Evolutionary conservation across 2,888 invertebrate species (phyloP).

Genomic region (Tridacna gigas): DNA sequence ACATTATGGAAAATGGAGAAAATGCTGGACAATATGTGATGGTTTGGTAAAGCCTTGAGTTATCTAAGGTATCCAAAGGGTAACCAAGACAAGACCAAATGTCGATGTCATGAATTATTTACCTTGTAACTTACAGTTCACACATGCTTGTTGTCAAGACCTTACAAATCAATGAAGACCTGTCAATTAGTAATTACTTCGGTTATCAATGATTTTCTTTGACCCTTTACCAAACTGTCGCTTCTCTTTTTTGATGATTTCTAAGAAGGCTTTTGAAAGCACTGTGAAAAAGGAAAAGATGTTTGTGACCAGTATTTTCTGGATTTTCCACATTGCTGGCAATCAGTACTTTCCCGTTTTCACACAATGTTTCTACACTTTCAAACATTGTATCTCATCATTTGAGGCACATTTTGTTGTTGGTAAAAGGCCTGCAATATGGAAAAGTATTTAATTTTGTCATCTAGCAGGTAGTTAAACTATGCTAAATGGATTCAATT

Average conservation of each 20-base stretch:
- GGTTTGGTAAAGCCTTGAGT: too few species aligned
- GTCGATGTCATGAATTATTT: neutral
- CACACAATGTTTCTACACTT: neutral
- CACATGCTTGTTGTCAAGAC: constrained; percentile 6
- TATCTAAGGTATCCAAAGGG: too few species aligned
- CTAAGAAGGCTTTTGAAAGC: neutral
- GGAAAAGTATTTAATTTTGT: too few species aligned
- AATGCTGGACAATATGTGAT: too few species aligned
- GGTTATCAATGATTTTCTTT: constrained; percentile 12
- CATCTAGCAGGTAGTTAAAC: too few species aligned
- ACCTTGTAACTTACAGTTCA: neutral
- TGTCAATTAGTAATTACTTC: constrained; percentile 21
- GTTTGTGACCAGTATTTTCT: neutral
- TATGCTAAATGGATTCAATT: too few species aligned
- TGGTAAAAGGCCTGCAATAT: too few species aligned
- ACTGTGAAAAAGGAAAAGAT: neutral
- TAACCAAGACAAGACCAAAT: too few species aligned
- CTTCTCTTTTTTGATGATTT: too few species aligned
- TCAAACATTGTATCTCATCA: neutral
- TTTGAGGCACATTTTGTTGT: neutral
- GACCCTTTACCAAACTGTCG: neutral
- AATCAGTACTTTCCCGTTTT: neutral
- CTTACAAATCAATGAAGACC: constrained; percentile 14
- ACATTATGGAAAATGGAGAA: too few species aligned
- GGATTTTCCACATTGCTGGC: too few species aligned